These are phyloP conservation scores for Eugnorisma glareosa DNA, from an alignment of 2,888 invertebrate genomes.

Conservation along the genomic window DNA sequence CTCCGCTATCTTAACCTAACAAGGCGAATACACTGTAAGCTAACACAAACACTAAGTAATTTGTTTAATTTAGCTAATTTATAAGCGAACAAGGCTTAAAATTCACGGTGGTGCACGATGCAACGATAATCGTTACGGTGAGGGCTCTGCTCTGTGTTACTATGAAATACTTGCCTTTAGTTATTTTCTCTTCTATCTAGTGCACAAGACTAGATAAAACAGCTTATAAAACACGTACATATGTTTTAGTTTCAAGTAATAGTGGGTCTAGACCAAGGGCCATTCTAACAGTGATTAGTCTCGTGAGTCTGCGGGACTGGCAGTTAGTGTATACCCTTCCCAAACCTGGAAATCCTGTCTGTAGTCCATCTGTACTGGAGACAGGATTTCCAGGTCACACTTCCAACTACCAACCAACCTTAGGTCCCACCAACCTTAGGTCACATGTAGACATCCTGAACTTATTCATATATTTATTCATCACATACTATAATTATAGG, in stretches of 20 bases:
- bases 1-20: background rate
- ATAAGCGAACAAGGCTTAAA: constrained; percentile 49
- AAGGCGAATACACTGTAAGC: constrained; percentile 36
- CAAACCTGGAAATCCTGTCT: too few relatives aligned
- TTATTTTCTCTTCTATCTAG: constrained; percentile 39
- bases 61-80: constrained; percentile 64
- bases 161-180: constrained; percentile 54
- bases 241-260: background rate
- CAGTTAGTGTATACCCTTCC: too few relatives aligned
- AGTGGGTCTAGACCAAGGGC: too few relatives aligned
- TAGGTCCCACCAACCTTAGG: too few relatives aligned
- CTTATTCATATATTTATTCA: too few relatives aligned
- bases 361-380: too few relatives aligned
- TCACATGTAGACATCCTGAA: too few relatives aligned
- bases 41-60: constrained; percentile 57
- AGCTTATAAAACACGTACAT: background rate
- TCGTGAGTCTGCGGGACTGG: too few relatives aligned
- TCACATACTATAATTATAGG: too few relatives aligned
- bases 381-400: too few relatives aligned
- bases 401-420: too few relatives aligned
- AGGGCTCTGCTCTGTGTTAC: constrained; percentile 60
- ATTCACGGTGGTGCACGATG: constrained; percentile 64
- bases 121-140: constrained; percentile 65
- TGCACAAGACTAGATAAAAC: constrained; percentile 13
- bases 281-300: too few relatives aligned